These are phyloP conservation scores for Marcusenius ussheri DNA, from an alignment of 2,113 vertebrate genomes.

Conservation along the genomic window DNA sequence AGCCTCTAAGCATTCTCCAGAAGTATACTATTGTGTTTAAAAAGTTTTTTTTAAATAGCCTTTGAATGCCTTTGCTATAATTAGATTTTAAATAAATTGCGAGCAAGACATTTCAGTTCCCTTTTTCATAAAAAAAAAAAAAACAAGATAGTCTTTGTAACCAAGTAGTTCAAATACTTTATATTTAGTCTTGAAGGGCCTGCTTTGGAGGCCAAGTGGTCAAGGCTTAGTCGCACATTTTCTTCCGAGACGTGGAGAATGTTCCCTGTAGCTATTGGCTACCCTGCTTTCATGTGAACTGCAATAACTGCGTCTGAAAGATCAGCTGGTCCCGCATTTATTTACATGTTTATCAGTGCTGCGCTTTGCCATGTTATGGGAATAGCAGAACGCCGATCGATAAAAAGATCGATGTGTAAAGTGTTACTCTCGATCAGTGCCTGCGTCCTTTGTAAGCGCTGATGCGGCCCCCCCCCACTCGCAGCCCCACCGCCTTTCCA, in stretches of 20 bases:
- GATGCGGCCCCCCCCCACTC: neutral
- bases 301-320: neutral
- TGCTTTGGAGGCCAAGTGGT: conserved; percentile 5
- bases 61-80: neutral
- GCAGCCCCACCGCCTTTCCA: neutral
- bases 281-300: neutral
- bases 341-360: neutral
- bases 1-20: neutral
- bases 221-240: neutral
- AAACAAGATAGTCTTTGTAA: neutral
- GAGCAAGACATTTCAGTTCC: neutral
- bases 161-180: neutral
- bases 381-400: neutral
- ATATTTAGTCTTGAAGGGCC: neutral
- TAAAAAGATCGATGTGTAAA: neutral
- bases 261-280: neutral
- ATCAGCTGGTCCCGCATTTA: neutral
- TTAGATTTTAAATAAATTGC: neutral
- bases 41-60: neutral
- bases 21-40: neutral
- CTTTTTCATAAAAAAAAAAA: neutral
- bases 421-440: neutral
- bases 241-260: neutral
- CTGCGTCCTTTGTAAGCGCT: neutral
- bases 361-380: neutral